Evolutionary conservation across 2,888 invertebrate genomes (phyloP).

Genomic region (Dichetophora obliterata): DNA sequence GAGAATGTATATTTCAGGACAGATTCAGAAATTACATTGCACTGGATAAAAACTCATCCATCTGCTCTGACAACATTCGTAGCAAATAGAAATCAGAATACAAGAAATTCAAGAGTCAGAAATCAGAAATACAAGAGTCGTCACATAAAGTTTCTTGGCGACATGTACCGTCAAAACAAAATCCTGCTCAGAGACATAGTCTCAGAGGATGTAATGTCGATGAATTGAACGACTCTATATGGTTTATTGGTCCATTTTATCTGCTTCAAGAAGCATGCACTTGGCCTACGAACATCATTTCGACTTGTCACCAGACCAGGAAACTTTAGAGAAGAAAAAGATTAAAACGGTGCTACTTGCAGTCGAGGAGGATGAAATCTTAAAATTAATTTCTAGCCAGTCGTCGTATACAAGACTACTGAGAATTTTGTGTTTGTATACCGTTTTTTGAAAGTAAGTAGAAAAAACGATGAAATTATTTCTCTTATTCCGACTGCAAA

Average conservation of each 20-base stretch:
- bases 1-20: constrained; percentile 34
- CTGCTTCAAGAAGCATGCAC: too few relatives aligned
- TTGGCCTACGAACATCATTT: too few relatives aligned
- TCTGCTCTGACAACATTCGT: too few relatives aligned
- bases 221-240: not conserved
- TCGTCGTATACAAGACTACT: too few relatives aligned
- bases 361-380: too few relatives aligned
- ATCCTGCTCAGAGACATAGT: too few relatives aligned
- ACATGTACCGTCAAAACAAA: not conserved
- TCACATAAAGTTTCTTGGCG: not conserved
- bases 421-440: too few relatives aligned
- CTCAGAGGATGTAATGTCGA: not conserved
- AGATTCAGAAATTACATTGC: too few relatives aligned
- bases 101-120: constrained; percentile 6
- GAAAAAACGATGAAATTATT: too few relatives aligned
- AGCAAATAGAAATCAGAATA: not conserved
- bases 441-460: too few relatives aligned
- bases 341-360: not conserved
- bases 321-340: not conserved
- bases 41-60: too few relatives aligned
- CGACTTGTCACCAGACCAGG: not conserved
- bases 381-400: too few relatives aligned
- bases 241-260: not conserved
- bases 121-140: constrained; percentile 11
- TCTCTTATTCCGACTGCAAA: not conserved